Evolutionary conservation across 2,888 invertebrate genomes (phyloP).

Genomic region (Dusona sp.): DNA sequence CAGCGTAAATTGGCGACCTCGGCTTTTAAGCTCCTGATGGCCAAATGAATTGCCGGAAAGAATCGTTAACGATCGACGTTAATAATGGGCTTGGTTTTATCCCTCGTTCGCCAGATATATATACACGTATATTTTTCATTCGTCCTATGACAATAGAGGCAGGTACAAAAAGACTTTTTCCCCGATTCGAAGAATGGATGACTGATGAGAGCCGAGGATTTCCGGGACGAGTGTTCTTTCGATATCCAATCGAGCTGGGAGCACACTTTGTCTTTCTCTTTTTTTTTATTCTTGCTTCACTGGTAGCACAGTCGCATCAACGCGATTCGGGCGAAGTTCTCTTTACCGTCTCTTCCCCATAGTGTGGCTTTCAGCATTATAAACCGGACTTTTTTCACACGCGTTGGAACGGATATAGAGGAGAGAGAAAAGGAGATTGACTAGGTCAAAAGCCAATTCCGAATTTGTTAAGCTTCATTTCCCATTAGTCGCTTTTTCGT

Average conservation of each 20-base stretch:
- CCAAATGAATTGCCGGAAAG: constrained; percentile 20
- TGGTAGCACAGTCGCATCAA: constrained; percentile 25
- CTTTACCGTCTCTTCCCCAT: neutral
- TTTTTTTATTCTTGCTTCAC: constrained; percentile 21
- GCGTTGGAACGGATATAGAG: neutral
- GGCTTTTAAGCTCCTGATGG: constrained; percentile 7
- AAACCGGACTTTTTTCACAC: neutral
- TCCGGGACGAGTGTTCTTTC: constrained; percentile 64
- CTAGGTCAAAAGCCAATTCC: constrained; percentile 42
- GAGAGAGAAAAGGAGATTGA: constrained; percentile 15
- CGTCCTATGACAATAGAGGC: constrained; percentile 3
- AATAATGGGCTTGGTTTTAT: constrained; percentile 45
- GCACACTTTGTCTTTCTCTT: constrained; percentile 1
- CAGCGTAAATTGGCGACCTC: neutral
- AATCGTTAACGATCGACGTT: constrained; percentile 52
- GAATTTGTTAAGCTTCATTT: constrained; percentile 23
- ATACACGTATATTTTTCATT: constrained; percentile 26
- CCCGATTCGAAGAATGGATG: constrained; percentile 55
- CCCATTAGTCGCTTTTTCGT: constrained; percentile 31
- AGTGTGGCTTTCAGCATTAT: neutral
- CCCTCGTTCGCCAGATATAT: neutral
- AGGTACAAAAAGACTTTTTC: constrained; percentile 20
- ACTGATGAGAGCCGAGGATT: constrained; percentile 62
- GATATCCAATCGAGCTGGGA: constrained; percentile 61
- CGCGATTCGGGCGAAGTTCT: constrained; percentile 18